phyloP scores from a whole-genome alignment of 2,113 vertebrate genomes.

The Piprites chloris region DNA sequence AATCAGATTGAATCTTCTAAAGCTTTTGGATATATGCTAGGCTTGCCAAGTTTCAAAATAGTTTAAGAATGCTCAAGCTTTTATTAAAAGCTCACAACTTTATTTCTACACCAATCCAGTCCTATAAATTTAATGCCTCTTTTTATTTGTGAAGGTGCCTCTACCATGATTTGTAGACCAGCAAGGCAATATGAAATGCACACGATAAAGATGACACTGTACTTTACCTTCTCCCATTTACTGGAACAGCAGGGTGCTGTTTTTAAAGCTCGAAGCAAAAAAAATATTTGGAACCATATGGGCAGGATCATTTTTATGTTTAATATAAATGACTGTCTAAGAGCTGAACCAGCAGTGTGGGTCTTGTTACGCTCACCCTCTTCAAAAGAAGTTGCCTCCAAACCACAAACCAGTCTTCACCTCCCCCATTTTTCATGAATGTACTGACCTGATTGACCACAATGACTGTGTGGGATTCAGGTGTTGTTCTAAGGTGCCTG shows the following conservation, averaged over 20 bases:
- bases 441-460: background rate
- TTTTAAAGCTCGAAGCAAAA: background rate
- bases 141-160: background rate
- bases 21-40: background rate
- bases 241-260: background rate
- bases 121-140: background rate
- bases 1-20: background rate
- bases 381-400: background rate
- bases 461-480: background rate
- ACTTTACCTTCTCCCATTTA: background rate
- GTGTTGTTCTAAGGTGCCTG: background rate
- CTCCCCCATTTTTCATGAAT: background rate
- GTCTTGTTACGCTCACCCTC: background rate
- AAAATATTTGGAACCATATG: background rate
- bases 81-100: background rate
- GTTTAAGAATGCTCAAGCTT: background rate
- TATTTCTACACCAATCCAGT: background rate
- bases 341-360: background rate
- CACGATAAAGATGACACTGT: background rate
- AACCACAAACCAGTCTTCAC: background rate
- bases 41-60: background rate
- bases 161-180: background rate
- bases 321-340: background rate
- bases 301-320: background rate
- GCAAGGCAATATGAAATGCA: background rate